Percentiles rank a stretch among this genome's conserved stretches.
phyloP scores from a whole-genome alignment of 2,888 invertebrate species.

The Dicyrtomina minuta region DNA sequence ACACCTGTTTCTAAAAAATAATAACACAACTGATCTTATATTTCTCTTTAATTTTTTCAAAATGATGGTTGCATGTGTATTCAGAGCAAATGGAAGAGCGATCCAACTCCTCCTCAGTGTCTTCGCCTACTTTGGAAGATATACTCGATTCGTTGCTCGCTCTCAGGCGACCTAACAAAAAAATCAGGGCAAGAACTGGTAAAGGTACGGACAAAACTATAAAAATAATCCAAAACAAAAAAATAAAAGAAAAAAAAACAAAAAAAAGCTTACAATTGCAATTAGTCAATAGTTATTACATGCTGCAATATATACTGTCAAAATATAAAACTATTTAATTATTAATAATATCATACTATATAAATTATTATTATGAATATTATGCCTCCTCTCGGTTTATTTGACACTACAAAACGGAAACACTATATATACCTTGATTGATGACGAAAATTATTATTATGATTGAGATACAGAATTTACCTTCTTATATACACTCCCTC shows the following conservation, averaged over 20 bases:
- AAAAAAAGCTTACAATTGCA: not conserved
- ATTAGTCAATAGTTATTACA: not conserved
- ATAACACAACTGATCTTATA: not conserved
- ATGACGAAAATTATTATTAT: no score
- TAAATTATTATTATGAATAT: no score
- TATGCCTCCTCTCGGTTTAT: no score
- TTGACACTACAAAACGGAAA: no score
- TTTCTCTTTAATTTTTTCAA: slow-evolving; percentile 9
- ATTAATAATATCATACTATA: not conserved
- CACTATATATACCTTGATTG: no score
- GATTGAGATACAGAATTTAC: no score
- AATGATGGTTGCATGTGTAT: slow-evolving; percentile 29
- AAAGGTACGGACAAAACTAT: slow-evolving; percentile 46
- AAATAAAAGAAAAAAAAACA: no score
- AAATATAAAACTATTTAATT: not conserved
- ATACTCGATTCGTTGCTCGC: slow-evolving; percentile 52
- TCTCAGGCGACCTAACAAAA: slow-evolving; percentile 52
- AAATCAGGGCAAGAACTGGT: slow-evolving; percentile 44
- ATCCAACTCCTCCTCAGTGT: slow-evolving; percentile 52
- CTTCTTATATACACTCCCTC: no score
- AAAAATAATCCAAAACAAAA: not conserved
- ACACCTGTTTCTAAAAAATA: not conserved
- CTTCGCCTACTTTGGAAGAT: slow-evolving; percentile 53
- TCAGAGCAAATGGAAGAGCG: slow-evolving; percentile 53
- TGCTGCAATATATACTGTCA: not conserved